phyloP scores from a whole-genome alignment of 2,113 vertebrate species.

The Salvelinus alpinus region DNA sequence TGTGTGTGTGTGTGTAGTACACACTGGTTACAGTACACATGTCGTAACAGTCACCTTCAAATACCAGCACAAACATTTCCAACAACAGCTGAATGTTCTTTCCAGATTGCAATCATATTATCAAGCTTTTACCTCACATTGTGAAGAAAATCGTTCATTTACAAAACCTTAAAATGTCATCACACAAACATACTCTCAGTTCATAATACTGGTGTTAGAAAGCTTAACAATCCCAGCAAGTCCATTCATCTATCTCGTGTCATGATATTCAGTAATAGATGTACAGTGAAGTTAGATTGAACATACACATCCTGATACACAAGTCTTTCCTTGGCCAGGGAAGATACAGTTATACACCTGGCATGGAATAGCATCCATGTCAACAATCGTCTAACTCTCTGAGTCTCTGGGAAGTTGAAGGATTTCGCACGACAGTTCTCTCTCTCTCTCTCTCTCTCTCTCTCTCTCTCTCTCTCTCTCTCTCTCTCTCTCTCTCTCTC shows the following conservation, averaged over 20 bases:
- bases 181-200: no score
- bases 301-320: constrained; percentile 58
- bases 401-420: constrained; percentile 67
- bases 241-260: constrained; percentile 28
- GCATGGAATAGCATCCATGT: constrained; percentile 58
- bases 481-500: not conserved
- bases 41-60: constrained; percentile 65
- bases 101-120: not conserved
- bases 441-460: no score
- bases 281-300: constrained; percentile 59
- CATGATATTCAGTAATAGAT: constrained; percentile 46
- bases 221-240: constrained; percentile 38
- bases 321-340: constrained; percentile 55
- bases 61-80: constrained; percentile 45
- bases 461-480: not conserved
- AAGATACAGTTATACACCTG: constrained; percentile 53
- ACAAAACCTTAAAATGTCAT: no score
- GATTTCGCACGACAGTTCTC: constrained; percentile 51
- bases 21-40: constrained; percentile 10
- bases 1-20: not conserved
- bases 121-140: no score
- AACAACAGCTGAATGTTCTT: constrained; percentile 7
- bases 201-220: no score
- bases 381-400: constrained; percentile 64
- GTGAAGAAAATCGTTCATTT: no score